Evolutionary conservation across 2,888 invertebrate genomes (phyloP).

Genomic region (Digitonthophagus gazella): DNA sequence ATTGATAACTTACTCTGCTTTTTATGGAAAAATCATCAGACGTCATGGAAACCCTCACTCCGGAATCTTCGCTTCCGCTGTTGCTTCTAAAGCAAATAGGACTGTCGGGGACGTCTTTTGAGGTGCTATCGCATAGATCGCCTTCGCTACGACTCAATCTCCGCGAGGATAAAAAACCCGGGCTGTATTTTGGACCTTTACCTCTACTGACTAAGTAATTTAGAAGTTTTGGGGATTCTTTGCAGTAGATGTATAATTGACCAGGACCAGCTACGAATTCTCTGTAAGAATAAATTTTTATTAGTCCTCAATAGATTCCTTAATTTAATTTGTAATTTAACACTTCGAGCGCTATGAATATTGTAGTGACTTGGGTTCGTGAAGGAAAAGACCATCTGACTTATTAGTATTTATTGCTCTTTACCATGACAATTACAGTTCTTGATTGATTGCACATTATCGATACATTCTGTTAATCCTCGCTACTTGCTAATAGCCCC

Average conservation of each 20-base stretch:
- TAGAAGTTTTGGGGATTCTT: constrained; percentile 50
- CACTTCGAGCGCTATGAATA: no score
- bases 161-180: constrained; percentile 36
- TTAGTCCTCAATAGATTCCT: no score
- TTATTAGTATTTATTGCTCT: no score
- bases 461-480: no score
- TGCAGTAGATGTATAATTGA: constrained; percentile 54
- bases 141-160: constrained; percentile 56
- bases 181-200: constrained; percentile 43
- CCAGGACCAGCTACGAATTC: constrained; percentile 56
- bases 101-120: constrained; percentile 38
- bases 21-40: constrained; percentile 46
- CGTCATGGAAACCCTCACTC: constrained; percentile 45
- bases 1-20: constrained; percentile 40
- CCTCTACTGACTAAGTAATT: constrained; percentile 53
- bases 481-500: no score
- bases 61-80: constrained; percentile 47
- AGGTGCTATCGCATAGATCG: constrained; percentile 45
- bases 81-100: constrained; percentile 43
- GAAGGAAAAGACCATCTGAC: no score
- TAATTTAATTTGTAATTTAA: no score
- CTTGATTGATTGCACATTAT: no score
- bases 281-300: constrained; percentile 43
- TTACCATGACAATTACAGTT: no score
- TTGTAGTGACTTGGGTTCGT: no score